Base-by-base conservation (phyloP, 2,888 invertebrate species). In the Temnothorax rugatulus region DNA sequence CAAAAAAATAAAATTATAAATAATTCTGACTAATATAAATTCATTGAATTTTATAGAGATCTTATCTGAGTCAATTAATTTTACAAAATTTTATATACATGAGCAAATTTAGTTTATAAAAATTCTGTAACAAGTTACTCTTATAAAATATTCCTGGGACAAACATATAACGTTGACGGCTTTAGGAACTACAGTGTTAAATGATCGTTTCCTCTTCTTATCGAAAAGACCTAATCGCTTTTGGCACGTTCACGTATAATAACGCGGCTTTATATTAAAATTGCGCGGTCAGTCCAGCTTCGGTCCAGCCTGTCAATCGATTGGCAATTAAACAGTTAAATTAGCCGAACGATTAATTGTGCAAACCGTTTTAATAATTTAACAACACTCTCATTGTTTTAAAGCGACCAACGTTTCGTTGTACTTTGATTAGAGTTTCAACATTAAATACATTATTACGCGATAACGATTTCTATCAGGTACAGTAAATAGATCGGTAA, bases 331-430 rank as follows among this genome's bases (percentile, higher is more conserved):
- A 79, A 57, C 57, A 29, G 8, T 15, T 47, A 59, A 79, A 79
- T 79, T 71, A 71, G 21, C 21, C 29, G 11, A 29, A 73, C 44
- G 34, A 71, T 79, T 79, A 79, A 79, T 71, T 47, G 57, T 79
- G 21, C 41, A 66, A 54, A 29, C 29, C 15, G 4, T 73, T 79
- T 79, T 71, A 57, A 79, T 79, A 79, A 79, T 79, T 71, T 71
- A 71, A 57, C 77, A 71, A 79, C 9, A 15, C 11, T 18, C 3
- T 34, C n/a, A 50, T 54, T n/a, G 29, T 44, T 69, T 54, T 44
- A 41, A 77, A 54, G 29, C 76, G 29, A 29, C n/a, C 41, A 15
- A 57, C 21, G 21, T 76, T 29, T 64, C 69, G 5, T 13, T 76
- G 25, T 69, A 41, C 15, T 54, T 52, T 68, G 75, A 54, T 9